phyloP scores from a whole-genome alignment of 2,113 vertebrate genomes.

The Corythoichthys intestinalis region DNA sequence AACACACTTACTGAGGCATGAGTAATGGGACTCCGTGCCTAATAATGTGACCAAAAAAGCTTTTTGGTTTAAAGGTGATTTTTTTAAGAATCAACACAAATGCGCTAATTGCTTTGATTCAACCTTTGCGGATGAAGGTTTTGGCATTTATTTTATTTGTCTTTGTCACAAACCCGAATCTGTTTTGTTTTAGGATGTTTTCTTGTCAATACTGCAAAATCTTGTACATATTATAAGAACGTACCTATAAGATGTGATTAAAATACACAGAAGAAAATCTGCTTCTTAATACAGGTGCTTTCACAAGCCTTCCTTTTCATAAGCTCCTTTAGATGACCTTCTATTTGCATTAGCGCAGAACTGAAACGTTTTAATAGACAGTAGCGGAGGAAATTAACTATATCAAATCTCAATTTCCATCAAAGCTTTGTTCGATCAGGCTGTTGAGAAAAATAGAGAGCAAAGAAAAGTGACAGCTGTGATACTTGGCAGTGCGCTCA shows the following conservation, averaged over 20 bases:
- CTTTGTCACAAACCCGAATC: too few relatives aligned
- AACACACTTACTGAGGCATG: too few relatives aligned
- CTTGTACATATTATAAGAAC: too few relatives aligned
- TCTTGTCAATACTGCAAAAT: too few relatives aligned
- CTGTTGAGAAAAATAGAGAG: slow-evolving; percentile 43
- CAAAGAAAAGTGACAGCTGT: slow-evolving; percentile 61
- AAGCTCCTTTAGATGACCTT: slow-evolving; percentile 30
- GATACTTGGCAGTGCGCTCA: slow-evolving; percentile 40
- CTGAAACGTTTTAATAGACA: slow-evolving; percentile 21
- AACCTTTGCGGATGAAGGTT: too few relatives aligned
- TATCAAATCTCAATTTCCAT: slow-evolving; percentile 38
- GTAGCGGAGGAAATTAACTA: slow-evolving; percentile 29
- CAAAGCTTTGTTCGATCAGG: slow-evolving; percentile 34
- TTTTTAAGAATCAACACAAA: too few relatives aligned
- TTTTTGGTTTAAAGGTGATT: too few relatives aligned
- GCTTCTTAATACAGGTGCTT: slow-evolving; percentile 14
- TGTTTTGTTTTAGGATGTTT: too few relatives aligned
- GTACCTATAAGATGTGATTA: neutral
- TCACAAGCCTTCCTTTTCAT: slow-evolving; percentile 4
- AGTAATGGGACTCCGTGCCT: too few relatives aligned
- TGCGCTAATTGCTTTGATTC: too few relatives aligned
- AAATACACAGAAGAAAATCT: neutral
- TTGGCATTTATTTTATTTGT: too few relatives aligned
- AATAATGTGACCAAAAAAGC: too few relatives aligned
- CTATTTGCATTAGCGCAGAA: slow-evolving; percentile 14